Evolutionary conservation across 2,888 invertebrate genomes (phyloP).

Genomic region (Diachrysia chrysitis): DNA sequence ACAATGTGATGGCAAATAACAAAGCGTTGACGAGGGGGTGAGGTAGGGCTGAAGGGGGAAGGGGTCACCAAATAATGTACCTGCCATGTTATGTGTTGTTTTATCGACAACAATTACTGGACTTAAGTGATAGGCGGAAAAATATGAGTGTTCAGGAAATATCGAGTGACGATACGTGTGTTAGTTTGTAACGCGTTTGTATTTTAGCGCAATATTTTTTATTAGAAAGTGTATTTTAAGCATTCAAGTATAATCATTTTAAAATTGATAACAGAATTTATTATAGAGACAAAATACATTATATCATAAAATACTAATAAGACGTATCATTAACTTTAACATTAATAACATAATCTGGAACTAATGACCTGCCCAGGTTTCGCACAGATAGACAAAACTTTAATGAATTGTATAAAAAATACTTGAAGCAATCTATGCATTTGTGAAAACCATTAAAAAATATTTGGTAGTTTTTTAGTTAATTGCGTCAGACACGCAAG

Average conservation of each 20-base stretch:
- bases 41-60: constrained; percentile 7
- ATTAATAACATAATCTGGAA: too few relatives aligned
- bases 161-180: background rate
- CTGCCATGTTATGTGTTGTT: constrained; percentile 52
- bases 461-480: too few relatives aligned
- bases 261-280: background rate
- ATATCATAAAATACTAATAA: background rate
- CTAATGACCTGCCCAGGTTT: too few relatives aligned
- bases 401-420: too few relatives aligned
- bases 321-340: background rate
- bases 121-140: constrained; percentile 26
- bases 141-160: constrained; percentile 12
- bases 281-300: background rate
- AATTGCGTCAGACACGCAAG: too few relatives aligned
- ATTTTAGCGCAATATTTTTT: background rate
- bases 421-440: too few relatives aligned
- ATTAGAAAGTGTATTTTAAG: background rate
- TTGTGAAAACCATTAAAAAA: too few relatives aligned
- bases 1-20: constrained; percentile 64
- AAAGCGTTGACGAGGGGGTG: constrained; percentile 57
- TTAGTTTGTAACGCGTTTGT: background rate
- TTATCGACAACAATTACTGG: constrained; percentile 41
- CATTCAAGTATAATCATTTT: too few relatives aligned
- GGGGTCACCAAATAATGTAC: constrained; percentile 38
- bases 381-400: too few relatives aligned